Evolutionary conservation across 2,797 vertebrate genomes (phyloP), one percentile per base, ranked within the genome.

Genomic region (Rhynchotus rufescens): DNA sequence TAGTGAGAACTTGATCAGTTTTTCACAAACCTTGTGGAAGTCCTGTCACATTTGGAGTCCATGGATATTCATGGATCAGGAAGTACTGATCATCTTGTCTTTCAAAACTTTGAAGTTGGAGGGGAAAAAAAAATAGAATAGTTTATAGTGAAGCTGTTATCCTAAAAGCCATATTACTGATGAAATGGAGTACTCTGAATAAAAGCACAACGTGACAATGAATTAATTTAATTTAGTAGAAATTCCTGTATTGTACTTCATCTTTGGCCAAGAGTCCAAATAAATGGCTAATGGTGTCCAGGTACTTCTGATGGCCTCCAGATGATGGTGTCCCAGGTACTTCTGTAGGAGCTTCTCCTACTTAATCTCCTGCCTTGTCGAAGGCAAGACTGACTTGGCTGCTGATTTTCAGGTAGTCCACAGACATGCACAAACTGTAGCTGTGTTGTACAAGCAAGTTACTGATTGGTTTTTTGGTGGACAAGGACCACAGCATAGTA

Each of bases 221-320:
- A 71, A 14, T 78, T 67, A 66, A 26, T 83, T 74, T 83, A 19
- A 57, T 83, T 74, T 83, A 19, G 57, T 14, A 74, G 19, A 49
- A 78, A 49, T 34, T 9, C 30, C 25, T 49, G 22, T 74, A 74
- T 23, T 4, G 3, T 49, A 21, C 5, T 12, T 19, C 0, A 0
- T 78, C 15, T 59, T 74, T 78, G 19, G 10, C 22, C 2, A 16
- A 49, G 22, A 65, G 66, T 11, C 23, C 80, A 8, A 30, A 15
- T 93, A 62, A 74, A 40, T 40, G 42, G 51, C 17, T n/a, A 4
- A 2, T 52, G 14, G 40, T 40, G 47, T 28, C 11, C 66, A 28
- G 26, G 4, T 71, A 4, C 25, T 81, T 13, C 66, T 51, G 9
- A 40, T 38, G 38, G 11, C 38, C 8, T 38, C 38, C 38, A 38